Evolutionary conservation across 2,888 invertebrate species (phyloP).

Genomic region (Eristalis arbustorum): DNA sequence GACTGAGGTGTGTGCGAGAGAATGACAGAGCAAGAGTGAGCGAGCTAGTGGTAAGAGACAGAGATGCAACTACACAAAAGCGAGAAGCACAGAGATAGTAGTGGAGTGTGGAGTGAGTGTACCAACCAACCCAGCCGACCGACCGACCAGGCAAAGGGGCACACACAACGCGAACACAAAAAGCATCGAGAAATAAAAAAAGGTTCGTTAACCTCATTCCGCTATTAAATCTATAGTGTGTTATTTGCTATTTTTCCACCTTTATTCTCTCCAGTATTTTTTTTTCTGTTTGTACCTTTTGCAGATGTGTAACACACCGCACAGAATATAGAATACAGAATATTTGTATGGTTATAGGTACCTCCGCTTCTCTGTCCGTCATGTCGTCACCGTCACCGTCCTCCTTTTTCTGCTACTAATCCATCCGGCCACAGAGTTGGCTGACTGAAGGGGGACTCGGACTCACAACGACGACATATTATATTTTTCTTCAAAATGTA

Average conservation of each 20-base stretch:
- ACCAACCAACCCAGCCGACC: background rate
- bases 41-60: slow-evolving; percentile 1
- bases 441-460: background rate
- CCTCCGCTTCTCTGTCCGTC: background rate
- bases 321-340: too few relatives aligned
- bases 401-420: slow-evolving; percentile 8
- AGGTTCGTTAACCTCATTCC: slow-evolving; percentile 76
- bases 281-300: slow-evolving; percentile 26
- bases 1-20: background rate
- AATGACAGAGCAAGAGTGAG: background rate
- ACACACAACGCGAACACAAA: slow-evolving; percentile 44
- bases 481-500: slow-evolving; percentile 48
- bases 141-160: background rate
- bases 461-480: background rate
- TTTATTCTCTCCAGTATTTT: slow-evolving; percentile 50
- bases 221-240: slow-evolving; percentile 65
- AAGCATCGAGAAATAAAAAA: slow-evolving; percentile 68
- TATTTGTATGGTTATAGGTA: background rate
- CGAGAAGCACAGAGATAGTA: slow-evolving; percentile 28
- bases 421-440: background rate
- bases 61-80: background rate
- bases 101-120: slow-evolving; percentile 23
- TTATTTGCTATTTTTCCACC: slow-evolving; percentile 65
- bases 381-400: background rate
- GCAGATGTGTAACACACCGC: slow-evolving; percentile 43